phyloP scores from a whole-genome alignment of 1,140 invertebrate species.

The Vanessa atalanta region DNA sequence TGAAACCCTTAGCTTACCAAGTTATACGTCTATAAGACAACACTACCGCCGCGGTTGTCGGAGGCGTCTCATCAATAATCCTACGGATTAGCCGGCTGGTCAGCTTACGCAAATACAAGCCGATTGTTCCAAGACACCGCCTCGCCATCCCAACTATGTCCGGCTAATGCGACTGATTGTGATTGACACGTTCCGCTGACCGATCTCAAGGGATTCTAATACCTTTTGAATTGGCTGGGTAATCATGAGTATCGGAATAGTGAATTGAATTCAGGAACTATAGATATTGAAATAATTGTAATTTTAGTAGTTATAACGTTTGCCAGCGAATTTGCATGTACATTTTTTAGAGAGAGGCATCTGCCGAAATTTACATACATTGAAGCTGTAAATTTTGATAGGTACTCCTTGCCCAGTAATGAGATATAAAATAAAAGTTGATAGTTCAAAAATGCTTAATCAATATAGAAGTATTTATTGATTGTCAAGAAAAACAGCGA shows the following conservation, averaged over 20 bases:
- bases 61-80: constrained; percentile 49
- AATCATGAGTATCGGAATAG: not conserved
- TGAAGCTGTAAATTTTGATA: no score
- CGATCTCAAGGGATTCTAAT: constrained; percentile 31
- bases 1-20: not conserved
- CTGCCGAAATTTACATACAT: no score
- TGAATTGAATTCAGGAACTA: not conserved
- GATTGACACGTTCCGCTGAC: constrained; percentile 34
- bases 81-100: constrained; percentile 47
- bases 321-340: no score
- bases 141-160: constrained; percentile 36
- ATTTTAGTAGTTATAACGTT: no score
- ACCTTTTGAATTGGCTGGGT: constrained; percentile 32
- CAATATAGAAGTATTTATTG: no score
- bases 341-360: no score
- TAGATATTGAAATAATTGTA: no score
- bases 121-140: constrained; percentile 42
- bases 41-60: constrained; percentile 15
- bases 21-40: constrained; percentile 5
- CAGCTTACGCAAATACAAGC: constrained; percentile 66
- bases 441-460: no score
- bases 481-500: no score
- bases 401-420: no score
- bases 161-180: constrained; percentile 34
- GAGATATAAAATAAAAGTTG: no score